A percentile compares a stretch with the other conserved stretches of the same genome.
Evolutionary conservation across 2,888 invertebrate genomes (phyloP).

Genomic region (Steinernema carpocapsae): DNA sequence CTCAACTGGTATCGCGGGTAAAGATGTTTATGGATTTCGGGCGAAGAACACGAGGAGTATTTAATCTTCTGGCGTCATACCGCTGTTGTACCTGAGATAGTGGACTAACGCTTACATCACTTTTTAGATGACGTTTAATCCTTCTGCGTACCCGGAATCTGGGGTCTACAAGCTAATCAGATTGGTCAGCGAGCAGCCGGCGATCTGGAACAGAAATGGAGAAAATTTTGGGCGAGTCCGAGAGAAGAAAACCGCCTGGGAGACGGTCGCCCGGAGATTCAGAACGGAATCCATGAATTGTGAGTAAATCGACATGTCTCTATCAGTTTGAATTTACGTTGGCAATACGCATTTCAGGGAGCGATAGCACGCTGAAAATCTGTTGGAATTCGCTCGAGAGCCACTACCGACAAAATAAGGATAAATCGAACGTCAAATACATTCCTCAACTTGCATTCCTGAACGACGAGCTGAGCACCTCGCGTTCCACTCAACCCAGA

Average conservation of each 20-base stretch:
- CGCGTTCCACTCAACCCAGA: neutral
- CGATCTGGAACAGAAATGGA: neutral
- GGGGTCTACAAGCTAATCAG: neutral
- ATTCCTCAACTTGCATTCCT: neutral
- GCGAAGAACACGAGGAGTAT: too few relatives aligned
- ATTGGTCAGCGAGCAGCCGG: neutral
- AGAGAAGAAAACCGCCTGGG: neutral
- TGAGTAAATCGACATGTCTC: neutral
- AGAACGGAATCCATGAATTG: neutral
- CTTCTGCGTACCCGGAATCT: neutral
- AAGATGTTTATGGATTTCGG: too few relatives aligned
- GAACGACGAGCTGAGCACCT: neutral
- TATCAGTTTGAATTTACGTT: neutral
- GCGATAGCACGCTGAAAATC: neutral
- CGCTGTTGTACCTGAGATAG: too few relatives aligned
- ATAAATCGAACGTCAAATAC: neutral
- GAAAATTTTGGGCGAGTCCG: neutral
- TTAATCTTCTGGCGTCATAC: too few relatives aligned
- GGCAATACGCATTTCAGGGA: slow-evolving; percentile 7
- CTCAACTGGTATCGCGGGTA: too few relatives aligned
- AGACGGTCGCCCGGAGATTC: neutral
- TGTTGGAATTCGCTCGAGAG: neutral
- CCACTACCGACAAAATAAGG: neutral
- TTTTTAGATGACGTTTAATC: neutral
- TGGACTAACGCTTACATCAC: too few relatives aligned